phyloP scores from a whole-genome alignment of 2,797 vertebrate species.

The Poecile montanus region DNA sequence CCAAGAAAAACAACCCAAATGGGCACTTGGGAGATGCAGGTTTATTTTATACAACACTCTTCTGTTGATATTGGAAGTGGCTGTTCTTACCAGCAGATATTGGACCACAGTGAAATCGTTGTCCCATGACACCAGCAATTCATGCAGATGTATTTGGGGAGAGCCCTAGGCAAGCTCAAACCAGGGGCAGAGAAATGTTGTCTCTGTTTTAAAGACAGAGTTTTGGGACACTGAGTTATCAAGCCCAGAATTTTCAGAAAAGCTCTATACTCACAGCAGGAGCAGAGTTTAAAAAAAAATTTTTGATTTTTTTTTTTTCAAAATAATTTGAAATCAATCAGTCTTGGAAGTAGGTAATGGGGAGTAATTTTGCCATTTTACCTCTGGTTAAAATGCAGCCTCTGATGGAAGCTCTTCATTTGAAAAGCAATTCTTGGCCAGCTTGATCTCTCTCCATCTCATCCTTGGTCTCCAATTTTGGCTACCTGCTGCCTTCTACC shows the following conservation, averaged over 20 bases:
- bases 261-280: neutral
- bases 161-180: neutral
- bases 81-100: neutral
- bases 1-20: neutral
- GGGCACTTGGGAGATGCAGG: neutral
- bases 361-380: neutral
- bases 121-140: neutral
- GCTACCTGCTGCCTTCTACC: neutral
- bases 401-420: neutral
- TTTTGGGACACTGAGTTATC: neutral
- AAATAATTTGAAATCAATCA: neutral
- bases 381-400: neutral
- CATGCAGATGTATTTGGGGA: neutral
- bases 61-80: neutral
- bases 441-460: neutral
- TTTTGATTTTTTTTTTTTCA: neutral
- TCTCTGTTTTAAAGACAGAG: neutral
- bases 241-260: neutral
- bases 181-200: neutral
- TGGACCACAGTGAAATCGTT: neutral
- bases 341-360: neutral
- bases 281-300: neutral
- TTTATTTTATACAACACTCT: neutral
- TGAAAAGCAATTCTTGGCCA: neutral
- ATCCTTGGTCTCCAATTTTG: neutral